Percentiles rank a stretch among this genome's conserved stretches.
Conservation (phyloP, 2,113 vertebrate species). For the Zingel zingel region DNA sequence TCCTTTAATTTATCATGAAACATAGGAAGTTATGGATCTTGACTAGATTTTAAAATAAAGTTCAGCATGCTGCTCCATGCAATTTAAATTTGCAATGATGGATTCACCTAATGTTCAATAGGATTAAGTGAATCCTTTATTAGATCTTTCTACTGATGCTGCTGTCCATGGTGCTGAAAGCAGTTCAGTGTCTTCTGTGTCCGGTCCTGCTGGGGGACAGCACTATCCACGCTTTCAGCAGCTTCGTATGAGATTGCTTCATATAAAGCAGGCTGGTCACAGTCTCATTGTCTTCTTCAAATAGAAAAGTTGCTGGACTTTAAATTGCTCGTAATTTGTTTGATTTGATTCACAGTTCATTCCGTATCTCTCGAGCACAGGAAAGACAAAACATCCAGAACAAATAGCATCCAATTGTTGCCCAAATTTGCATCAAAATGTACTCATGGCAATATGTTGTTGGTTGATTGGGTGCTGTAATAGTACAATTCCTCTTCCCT, state of each 20-base stretch:
- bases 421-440: neutral
- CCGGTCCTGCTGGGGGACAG: conserved; percentile 66
- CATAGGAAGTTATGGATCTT: neutral
- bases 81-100: neutral
- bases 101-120: neutral
- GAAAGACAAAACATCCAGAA: neutral
- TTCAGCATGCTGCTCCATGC: neutral
- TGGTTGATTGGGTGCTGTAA: neutral
- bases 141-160: neutral
- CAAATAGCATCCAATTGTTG: neutral
- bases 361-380: neutral
- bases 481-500: neutral
- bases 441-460: neutral
- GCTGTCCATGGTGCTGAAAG: conserved; percentile 60
- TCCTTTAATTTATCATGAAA: neutral
- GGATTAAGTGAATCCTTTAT: neutral
- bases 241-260: neutral
- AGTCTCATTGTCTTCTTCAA: neutral
- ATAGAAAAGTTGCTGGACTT: neutral
- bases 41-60: neutral
- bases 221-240: neutral
- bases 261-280: conserved; percentile 15
- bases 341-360: neutral
- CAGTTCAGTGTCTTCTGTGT: conserved; percentile 19
- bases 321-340: neutral